Conservation (phyloP, 2,888 invertebrate species). For the Melinaea menophilus region DNA sequence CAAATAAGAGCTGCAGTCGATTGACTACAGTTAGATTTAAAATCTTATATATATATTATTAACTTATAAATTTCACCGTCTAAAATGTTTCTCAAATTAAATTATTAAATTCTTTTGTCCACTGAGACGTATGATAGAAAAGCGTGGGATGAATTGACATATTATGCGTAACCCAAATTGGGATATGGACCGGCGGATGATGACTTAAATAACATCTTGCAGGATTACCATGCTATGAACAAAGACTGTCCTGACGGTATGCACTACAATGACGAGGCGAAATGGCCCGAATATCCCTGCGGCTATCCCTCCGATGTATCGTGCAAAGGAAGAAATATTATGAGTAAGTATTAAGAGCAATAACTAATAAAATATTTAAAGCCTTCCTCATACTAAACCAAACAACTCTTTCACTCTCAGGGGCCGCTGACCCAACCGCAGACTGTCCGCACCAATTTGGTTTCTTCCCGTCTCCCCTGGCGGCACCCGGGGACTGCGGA, state of each 20-base stretch:
- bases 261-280: slow-evolving; percentile 80
- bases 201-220: slow-evolving; percentile 17
- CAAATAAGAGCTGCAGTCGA: too few species aligned
- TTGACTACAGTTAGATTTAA: too few species aligned
- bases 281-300: slow-evolving; percentile 81
- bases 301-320: slow-evolving; percentile 86
- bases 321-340: slow-evolving; percentile 78
- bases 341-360: slow-evolving; percentile 35
- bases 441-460: slow-evolving; percentile 89
- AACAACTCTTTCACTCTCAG: slow-evolving; percentile 51
- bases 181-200: background rate
- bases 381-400: background rate
- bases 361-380: background rate
- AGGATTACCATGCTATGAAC: slow-evolving; percentile 80
- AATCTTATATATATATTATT: too few species aligned
- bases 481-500: slow-evolving; percentile 76
- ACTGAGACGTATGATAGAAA: too few species aligned
- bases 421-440: slow-evolving; percentile 81
- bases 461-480: slow-evolving; percentile 75
- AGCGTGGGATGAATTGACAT: too few species aligned
- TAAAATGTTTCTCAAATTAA: too few species aligned
- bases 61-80: too few species aligned
- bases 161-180: too few species aligned
- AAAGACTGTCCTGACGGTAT: slow-evolving; percentile 85
- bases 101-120: too few species aligned